Base-by-base conservation (phyloP, 2,113 vertebrate genomes). In the Bucco capensis region DNA sequence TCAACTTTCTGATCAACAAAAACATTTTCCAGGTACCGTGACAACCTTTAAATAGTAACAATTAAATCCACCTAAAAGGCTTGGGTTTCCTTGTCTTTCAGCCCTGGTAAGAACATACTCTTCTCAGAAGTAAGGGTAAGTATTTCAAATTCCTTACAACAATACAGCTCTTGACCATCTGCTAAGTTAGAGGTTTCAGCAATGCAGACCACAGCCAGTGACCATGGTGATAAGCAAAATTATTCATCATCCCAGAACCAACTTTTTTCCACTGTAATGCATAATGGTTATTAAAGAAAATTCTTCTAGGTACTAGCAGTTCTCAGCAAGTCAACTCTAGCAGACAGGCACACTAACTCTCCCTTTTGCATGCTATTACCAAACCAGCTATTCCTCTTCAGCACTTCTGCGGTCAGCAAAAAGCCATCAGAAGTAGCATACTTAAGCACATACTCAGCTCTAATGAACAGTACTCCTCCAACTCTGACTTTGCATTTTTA, bases 301-400 rank as follows among this genome's bases (percentile, higher is more conserved):
- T 12, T 61, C 38, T 95, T 44, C 71, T 84, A 23, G 56, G 40
- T 61, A 56, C 19, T 46, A 61, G 69, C 79, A 89, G 79, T 66
- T 93, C 72, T 57, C 64, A 88, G 54, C 58, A 83, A 76, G 90
- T 38, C 40, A 81, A 53, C 46, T 69, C 75, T 50, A 95, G 74
- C 62, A 91, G 53, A 33, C 53, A 86, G 33, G 33, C 40, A 78
- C 22, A 22, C 54, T 65, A 72, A 84, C 62, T 94, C 60, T 78
- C 56, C n/a, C 53, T 65, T 77, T 57, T 49, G 47, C 3, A 22
- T 23, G 51, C 50, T 40, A 28, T 72, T 86, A 94, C 86, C 83
- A 92, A 96, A 95, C 86, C 83, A 92, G 93, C 90, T 90, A 69
- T 50, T 90, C 92, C 66, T 85, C 92, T 94, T 89, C 30, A 60